Conservation (phyloP, 1,140 invertebrate species). For the Mactra quadrangularis region DNA sequence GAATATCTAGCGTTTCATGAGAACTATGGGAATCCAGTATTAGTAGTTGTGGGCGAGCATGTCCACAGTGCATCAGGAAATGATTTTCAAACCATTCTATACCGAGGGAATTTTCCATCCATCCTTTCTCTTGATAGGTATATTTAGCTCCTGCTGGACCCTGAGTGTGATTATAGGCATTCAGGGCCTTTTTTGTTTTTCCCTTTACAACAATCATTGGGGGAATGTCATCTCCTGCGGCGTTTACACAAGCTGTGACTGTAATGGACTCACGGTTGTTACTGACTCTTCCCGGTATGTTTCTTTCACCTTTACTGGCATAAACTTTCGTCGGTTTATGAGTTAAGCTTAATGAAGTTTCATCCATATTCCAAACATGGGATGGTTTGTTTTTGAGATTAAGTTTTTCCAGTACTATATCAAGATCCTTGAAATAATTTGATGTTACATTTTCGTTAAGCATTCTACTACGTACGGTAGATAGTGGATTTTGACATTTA, state of each 20-base stretch:
- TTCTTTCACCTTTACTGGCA: conserved; percentile 39
- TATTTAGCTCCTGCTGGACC: conserved; percentile 49
- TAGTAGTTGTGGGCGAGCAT: conserved; percentile 56
- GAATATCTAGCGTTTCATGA: conserved; percentile 58
- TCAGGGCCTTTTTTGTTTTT: conserved; percentile 56
- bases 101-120: conserved; percentile 54
- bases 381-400: conserved; percentile 50
- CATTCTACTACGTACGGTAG: conserved; percentile 27
- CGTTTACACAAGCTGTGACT: conserved; percentile 60
- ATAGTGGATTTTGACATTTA: not conserved
- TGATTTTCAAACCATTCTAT: conserved; percentile 60
- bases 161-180: conserved; percentile 44
- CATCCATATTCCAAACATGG: too few species aligned
- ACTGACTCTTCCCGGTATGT: conserved; percentile 48
- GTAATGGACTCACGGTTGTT: conserved; percentile 59
- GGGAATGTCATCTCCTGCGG: conserved; percentile 57
- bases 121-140: conserved; percentile 60
- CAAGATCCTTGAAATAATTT: conserved; percentile 50
- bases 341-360: too few species aligned
- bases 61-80: conserved; percentile 58
- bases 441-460: conserved; percentile 17
- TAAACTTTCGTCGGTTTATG: too few species aligned
- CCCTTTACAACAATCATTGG: too few species aligned
- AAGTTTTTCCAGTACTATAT: conserved; percentile 62
- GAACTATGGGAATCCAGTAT: conserved; percentile 56